These are phyloP conservation scores for Iguana delicatissima DNA, from an alignment of 2,797 vertebrate genomes.

Conservation along the genomic window DNA sequence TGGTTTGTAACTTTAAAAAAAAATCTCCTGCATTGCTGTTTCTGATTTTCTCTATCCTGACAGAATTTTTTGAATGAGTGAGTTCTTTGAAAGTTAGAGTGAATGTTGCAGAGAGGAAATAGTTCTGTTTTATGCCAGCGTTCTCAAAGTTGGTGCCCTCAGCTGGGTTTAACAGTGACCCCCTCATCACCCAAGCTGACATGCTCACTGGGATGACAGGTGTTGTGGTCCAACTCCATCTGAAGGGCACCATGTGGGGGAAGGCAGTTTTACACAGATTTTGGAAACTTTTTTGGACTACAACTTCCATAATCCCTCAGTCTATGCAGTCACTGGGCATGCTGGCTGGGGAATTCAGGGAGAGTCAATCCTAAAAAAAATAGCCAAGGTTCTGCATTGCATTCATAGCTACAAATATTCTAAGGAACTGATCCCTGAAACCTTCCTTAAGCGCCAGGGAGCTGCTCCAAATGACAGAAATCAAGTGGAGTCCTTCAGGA, in stretches of 20 bases:
- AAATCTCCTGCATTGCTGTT: slow-evolving; percentile 13
- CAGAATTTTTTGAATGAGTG: neutral
- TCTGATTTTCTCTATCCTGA: slow-evolving; percentile 30
- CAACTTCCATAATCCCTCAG: too few species aligned
- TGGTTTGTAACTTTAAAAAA: slow-evolving; percentile 28
- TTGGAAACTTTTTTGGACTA: too few species aligned
- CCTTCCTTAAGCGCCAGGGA: too few species aligned
- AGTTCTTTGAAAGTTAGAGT: neutral
- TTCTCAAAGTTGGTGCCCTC: neutral
- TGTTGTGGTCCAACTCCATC: neutral
- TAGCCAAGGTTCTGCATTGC: too few species aligned
- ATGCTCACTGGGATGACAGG: neutral
- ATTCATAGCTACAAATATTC: too few species aligned
- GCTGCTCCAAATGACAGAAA: too few species aligned
- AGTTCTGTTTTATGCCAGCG: slow-evolving; percentile 41
- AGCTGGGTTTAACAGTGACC: neutral
- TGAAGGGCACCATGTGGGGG: neutral
- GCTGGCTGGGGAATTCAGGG: too few species aligned
- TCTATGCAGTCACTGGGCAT: too few species aligned
- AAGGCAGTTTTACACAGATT: neutral
- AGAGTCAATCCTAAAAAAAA: too few species aligned
- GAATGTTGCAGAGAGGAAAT: neutral
- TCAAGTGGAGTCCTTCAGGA: too few species aligned
- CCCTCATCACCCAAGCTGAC: neutral
- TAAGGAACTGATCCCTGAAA: too few species aligned